phyloP scores from a whole-genome alignment of 2,888 invertebrate genomes.

The Eurytoma californica region DNA sequence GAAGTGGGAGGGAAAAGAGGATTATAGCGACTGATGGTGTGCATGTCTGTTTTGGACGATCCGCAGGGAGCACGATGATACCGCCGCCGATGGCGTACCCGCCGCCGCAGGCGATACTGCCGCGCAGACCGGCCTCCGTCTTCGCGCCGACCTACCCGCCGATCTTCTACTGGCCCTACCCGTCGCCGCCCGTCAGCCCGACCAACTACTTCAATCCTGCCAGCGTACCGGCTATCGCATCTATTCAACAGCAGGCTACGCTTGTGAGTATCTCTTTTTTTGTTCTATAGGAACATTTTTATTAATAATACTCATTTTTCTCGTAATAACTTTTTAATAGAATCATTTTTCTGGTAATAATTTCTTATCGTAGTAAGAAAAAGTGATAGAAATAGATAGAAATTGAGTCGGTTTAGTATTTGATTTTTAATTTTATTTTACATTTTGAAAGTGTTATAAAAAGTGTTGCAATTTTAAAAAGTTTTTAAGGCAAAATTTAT shows the following conservation, averaged over 20 bases:
- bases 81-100: constrained; percentile 71
- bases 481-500: too few species aligned
- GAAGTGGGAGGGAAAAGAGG: not conserved
- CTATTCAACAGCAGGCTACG: constrained; percentile 68
- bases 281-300: not conserved
- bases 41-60: constrained; percentile 6
- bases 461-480: too few species aligned
- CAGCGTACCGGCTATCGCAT: constrained; percentile 68
- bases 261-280: constrained; percentile 59
- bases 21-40: not conserved
- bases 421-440: too few species aligned
- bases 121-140: constrained; percentile 76
- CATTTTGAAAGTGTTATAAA: too few species aligned
- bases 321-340: too few species aligned
- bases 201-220: constrained; percentile 88
- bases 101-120: constrained; percentile 75
- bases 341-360: too few species aligned
- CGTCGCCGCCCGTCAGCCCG: constrained; percentile 95
- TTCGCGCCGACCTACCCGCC: constrained; percentile 80
- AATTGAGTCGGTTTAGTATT: too few species aligned
- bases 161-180: constrained; percentile 93
- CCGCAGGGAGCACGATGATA: constrained; percentile 79
- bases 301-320: too few species aligned
- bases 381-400: too few species aligned
- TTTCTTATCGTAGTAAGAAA: too few species aligned